phyloP scores from a whole-genome alignment of 2,888 invertebrate genomes.

The Gryllus longicercus region DNA sequence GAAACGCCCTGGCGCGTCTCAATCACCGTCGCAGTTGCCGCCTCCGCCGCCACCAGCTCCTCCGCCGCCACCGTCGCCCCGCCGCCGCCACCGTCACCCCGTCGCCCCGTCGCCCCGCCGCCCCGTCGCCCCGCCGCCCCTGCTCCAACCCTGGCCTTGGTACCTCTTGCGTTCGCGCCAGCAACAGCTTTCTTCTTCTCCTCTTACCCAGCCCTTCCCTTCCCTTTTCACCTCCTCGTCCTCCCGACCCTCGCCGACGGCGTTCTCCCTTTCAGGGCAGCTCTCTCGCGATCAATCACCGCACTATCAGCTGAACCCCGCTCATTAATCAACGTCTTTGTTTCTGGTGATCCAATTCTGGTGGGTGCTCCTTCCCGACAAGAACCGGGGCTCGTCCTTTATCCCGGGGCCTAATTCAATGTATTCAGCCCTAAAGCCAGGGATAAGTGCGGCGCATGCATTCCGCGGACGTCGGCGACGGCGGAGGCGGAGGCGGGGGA shows the following conservation, averaged over 20 bases:
- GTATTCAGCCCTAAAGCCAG: neutral
- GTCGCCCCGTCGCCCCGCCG: no score
- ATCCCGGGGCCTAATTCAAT: conserved; percentile 8
- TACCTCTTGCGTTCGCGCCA: neutral
- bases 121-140: no score
- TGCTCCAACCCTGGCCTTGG: neutral
- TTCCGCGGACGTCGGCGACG: neutral
- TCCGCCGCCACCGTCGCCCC: no score
- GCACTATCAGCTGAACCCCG: conserved; percentile 27
- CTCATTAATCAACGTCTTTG: conserved; percentile 36
- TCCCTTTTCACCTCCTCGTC: neutral
- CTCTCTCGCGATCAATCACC: conserved; percentile 29
- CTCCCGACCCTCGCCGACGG: neutral
- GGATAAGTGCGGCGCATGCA: neutral
- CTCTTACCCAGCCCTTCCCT: neutral
- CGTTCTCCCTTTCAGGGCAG: neutral
- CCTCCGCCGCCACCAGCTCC: no score
- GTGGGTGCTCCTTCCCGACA: neutral
- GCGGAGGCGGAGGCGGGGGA: neutral
- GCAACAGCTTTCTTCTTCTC: neutral
- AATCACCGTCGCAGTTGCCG: no score
- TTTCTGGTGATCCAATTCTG: conserved; percentile 34
- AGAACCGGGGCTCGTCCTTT: conserved; percentile 6
- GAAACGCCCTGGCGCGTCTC: no score
- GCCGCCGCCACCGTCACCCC: no score